Evolutionary conservation across 2,797 vertebrate genomes (phyloP), one percentile per base, ranked within the genome.

Genomic region (Notolepis coatsorum): DNA sequence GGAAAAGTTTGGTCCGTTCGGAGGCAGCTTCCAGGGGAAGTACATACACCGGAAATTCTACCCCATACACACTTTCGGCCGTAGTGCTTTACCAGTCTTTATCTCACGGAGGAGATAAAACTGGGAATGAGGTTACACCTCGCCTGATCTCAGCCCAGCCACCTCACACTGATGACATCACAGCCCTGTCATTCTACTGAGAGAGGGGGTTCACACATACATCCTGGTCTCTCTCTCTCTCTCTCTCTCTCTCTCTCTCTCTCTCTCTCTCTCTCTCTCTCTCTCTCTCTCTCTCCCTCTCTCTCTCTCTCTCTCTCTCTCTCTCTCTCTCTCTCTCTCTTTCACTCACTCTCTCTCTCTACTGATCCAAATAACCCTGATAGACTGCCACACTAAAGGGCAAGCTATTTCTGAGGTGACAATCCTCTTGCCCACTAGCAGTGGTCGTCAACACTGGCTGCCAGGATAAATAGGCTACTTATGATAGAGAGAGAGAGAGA

Each of bases 101-200:
- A 75, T 45, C 10, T 7, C 15, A n/a, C 35, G 62, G 50, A 7
- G 15, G 50, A 77, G 70, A 81, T 84, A 82, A 57, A 58, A 59
- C 65, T 58, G 46, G n/a, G n/a, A n/a, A n/a, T n/a, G n/a, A 28
- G 61, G 63, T 75, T 76, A 38, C 45, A 77, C 41, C 53, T 68
- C 37, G 53, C 65, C 69, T 75, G 71, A 78, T 83, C 75, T 78
- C 13, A 10, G 53, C 49, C 61, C 37, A 71, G 60, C 51, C 7
- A 48, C 67, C 77, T 68, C 68, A 17, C 13, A 10, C 10, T 67
- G 24, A 81, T 76, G 79, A 82, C 82, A 61, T 83, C 71, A 76
- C 54, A 58, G 42, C 54, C 58, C 41, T 51, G 69, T 79, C 55
- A 58, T 76, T 48, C 20, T 35, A 49, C 13, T 33, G 2, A 7